Evolutionary conservation across 2,888 invertebrate genomes (phyloP).

Genomic region (Entomobrya multifasciata): DNA sequence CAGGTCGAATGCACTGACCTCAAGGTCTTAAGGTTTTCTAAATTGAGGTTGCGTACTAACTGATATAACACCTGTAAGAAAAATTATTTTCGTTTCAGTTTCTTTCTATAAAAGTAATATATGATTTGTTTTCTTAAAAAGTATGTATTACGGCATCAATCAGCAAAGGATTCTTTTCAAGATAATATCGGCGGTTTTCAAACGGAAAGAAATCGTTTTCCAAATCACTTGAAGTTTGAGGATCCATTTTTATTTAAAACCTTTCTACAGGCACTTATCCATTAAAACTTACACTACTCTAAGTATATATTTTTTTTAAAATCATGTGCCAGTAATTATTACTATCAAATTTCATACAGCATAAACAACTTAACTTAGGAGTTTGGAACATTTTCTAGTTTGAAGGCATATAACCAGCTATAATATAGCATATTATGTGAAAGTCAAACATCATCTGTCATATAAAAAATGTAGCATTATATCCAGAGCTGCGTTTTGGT

Average conservation of each 20-base stretch:
- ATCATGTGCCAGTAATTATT: too few relatives aligned
- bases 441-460: conserved; percentile 16
- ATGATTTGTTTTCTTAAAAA: neutral
- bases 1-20: conserved; percentile 55
- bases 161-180: conserved; percentile 56
- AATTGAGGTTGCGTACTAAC: conserved; percentile 24
- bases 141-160: conserved; percentile 52
- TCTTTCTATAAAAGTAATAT: neutral
- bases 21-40: conserved; percentile 47
- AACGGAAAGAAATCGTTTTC: neutral
- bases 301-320: too few relatives aligned
- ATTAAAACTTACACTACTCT: too few relatives aligned
- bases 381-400: neutral
- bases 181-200: conserved; percentile 14
- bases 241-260: neutral
- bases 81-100: neutral
- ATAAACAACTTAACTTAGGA: neutral
- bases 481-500: neutral
- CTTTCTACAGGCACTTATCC: too few relatives aligned
- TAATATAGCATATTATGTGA: too few relatives aligned
- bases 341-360: neutral
- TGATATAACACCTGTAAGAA: conserved; percentile 54
- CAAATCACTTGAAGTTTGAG: neutral
- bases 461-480: neutral
- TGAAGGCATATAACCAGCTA: neutral